Base-by-base conservation (phyloP, 2,888 invertebrate genomes). In the Elgonia sp. region DNA sequence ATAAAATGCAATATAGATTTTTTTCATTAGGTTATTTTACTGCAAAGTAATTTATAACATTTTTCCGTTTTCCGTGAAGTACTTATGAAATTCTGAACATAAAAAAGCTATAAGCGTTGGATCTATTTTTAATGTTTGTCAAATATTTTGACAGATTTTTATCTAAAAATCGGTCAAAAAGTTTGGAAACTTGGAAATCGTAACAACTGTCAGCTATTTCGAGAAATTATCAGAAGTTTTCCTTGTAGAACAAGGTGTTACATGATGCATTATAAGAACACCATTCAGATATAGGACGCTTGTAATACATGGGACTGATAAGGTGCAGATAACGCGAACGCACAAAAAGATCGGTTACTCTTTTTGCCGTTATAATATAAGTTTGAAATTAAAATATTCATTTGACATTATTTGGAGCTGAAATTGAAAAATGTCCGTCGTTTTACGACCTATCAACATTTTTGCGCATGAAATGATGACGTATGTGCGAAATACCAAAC, bases 231-330 rank as follows among this genome's bases (percentile, higher is more conserved):
- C 42, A 42, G 42, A 42, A 18, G 18, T 75, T 46, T 75, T 75
- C 29, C 29, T 62, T 21, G 62, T 57, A 14, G 63, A 81, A 86
- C 70, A 81, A 75, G 80, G 76, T 72, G 76, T 86, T 81, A 65
- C 70, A 21, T 40, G 79, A 62, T 65, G 72, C 81, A 63, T 76
- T 76, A 87, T 72, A 87, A 84, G 65, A 70, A 65, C 75, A 63
- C 87, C 87, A 84, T 87, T 87, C 65, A 84, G 39, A 79, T 84
- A 63, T 81, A 65, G 73, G n/a, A 73, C 67, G 75, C 55, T 65
- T 72, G 63, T 81, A 72, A 50, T 70, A 72, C 62, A 81, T 57
- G 75, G 83, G 65, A 20, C 46, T 67, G 75, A 75, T 83, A 83
- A 83, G 75, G 18, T 7, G 42, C 42, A 73, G 82, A 73, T 82